phyloP scores from a whole-genome alignment of 2,797 vertebrate species.

The Hoplostethus mediterraneus region DNA sequence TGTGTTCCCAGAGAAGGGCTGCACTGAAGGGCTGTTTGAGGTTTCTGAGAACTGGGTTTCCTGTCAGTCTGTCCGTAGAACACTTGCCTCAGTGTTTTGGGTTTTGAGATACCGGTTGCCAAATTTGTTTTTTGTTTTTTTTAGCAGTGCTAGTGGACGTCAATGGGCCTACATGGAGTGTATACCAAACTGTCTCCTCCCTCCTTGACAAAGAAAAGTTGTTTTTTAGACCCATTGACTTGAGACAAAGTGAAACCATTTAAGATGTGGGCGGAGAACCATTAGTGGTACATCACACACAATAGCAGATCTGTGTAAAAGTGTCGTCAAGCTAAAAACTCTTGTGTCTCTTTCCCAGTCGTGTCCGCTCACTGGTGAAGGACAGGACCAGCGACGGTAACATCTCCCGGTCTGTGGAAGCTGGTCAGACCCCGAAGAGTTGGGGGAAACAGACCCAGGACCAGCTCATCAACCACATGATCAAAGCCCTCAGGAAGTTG shows the following conservation, averaged over 20 bases:
- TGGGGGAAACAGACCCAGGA: slow-evolving; percentile 24
- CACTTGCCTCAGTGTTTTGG: not conserved
- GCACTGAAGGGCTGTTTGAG: slow-evolving; percentile 2
- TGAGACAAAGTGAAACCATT: not conserved
- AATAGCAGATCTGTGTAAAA: too few relatives aligned
- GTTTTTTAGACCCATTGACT: not conserved
- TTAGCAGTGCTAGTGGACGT: not conserved
- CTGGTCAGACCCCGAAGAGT: not conserved
- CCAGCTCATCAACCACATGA: slow-evolving; percentile 31
- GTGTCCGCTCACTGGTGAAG: not conserved
- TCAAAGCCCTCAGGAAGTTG: slow-evolving; percentile 53
- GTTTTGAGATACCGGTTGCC: not conserved
- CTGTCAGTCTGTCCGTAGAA: not conserved
- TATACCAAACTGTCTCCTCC: not conserved
- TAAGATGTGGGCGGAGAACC: too few relatives aligned
- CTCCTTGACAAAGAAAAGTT: not conserved
- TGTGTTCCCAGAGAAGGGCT: slow-evolving; percentile 20
- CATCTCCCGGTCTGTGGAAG: not conserved
- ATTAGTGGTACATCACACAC: too few relatives aligned
- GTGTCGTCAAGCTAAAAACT: not conserved
- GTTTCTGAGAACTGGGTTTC: slow-evolving; percentile 1
- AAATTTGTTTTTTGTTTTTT: not conserved
- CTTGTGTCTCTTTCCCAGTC: not conserved
- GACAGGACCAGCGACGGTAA: not conserved
- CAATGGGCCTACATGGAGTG: not conserved